Evolutionary conservation across 30 jellyfish, hydroid and myxozoan genomes (phyloP).

Genomic region (Aurelia aurita): DNA sequence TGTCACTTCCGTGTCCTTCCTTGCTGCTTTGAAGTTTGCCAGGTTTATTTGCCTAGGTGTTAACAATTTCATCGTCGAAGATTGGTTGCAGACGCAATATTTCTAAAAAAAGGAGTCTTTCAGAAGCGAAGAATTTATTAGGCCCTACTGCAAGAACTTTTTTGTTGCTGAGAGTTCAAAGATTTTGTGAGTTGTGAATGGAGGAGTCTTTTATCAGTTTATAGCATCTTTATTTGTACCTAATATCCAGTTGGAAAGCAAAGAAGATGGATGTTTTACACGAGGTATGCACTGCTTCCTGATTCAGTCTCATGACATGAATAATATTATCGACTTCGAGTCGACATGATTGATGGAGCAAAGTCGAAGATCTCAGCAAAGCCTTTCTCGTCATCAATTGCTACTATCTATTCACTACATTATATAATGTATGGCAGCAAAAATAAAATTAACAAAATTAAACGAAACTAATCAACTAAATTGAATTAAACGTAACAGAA

Average conservation of each 20-base stretch:
- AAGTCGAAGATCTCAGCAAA: too few species aligned
- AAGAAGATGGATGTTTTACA: constrained; percentile 46
- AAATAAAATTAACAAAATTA: too few species aligned
- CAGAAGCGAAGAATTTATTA: not conserved
- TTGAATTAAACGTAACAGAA: too few species aligned
- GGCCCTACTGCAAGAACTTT: not conserved
- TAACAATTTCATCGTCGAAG: constrained; percentile 33
- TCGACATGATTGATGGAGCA: not conserved
- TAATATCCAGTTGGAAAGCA: not conserved
- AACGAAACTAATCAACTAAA: too few species aligned
- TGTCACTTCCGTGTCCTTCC: too few species aligned
- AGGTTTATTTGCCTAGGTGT: constrained; percentile 48
- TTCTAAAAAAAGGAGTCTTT: not conserved
- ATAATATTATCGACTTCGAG: not conserved
- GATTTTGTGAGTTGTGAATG: too few species aligned
- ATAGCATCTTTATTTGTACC: too few species aligned
- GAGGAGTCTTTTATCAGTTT: too few species aligned
- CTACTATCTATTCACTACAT: too few species aligned
- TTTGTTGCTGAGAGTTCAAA: too few species aligned
- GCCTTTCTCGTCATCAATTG: too few species aligned
- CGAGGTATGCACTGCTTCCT: constrained; percentile 48
- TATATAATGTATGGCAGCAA: too few species aligned
- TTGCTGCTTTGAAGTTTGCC: constrained; percentile 18
- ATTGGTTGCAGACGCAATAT: not conserved
- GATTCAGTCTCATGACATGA: not conserved